Percentiles rank a stretch among this genome's conserved stretches.
Conservation (phyloP, 2,888 invertebrate genomes). For the Glaucopsyche alexis region DNA sequence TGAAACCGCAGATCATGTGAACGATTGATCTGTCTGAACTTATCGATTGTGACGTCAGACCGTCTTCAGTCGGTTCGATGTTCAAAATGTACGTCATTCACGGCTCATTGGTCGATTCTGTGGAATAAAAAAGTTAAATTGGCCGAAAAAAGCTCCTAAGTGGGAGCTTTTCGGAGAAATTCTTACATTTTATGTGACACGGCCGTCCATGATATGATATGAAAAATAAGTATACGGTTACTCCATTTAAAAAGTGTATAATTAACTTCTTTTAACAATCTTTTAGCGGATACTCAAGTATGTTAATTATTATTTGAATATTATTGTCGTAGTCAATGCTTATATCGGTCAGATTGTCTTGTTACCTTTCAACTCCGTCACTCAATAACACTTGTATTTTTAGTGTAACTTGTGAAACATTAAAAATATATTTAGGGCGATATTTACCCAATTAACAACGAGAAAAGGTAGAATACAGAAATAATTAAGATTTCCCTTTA, state of each 20-base stretch:
- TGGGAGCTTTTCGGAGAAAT: conserved; percentile 11
- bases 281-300: not conserved
- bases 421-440: not conserved
- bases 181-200: conserved; percentile 2
- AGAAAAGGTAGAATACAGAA: conserved; percentile 9
- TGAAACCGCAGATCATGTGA: not conserved
- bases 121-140: conserved; percentile 5
- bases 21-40: conserved; percentile 21
- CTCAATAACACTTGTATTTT: no score
- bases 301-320: not conserved
- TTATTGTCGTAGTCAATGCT: no score
- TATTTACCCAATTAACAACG: conserved; percentile 10
- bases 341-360: no score
- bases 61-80: conserved; percentile 12
- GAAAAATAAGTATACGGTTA: not conserved
- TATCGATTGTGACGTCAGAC: conserved; percentile 20
- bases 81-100: conserved; percentile 16
- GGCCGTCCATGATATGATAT: not conserved
- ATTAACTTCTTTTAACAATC: not conserved
- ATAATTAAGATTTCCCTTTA: conserved; percentile 39
- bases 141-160: not conserved
- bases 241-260: not conserved
- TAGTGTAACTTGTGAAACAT: not conserved
- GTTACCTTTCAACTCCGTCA: no score
- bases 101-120: conserved; percentile 12